A percentile compares a stretch with the other conserved stretches of the same genome.
These are phyloP conservation scores for Cervus canadensis DNA, from an alignment of 2,113 vertebrate species.

Conservation along the genomic window DNA sequence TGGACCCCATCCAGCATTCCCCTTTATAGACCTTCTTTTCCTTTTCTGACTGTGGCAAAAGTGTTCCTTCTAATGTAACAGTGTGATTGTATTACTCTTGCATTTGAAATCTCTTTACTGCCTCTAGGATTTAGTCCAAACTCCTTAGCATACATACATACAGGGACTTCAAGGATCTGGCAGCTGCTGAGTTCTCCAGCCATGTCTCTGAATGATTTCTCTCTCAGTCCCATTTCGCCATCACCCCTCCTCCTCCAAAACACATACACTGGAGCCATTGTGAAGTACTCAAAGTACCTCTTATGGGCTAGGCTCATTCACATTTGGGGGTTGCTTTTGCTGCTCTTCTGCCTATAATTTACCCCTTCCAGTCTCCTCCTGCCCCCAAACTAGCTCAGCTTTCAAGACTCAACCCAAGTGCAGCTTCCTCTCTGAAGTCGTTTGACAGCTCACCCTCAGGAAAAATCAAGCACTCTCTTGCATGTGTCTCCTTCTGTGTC, in stretches of 20 bases:
- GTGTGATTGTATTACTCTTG: not conserved
- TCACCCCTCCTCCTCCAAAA: not conserved
- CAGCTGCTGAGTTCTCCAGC: not conserved
- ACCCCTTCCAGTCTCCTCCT: not conserved
- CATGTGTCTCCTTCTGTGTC: not conserved
- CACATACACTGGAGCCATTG: not conserved
- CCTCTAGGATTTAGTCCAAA: constrained; percentile 10
- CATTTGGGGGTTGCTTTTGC: not conserved
- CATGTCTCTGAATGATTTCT: not conserved
- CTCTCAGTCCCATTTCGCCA: not conserved
- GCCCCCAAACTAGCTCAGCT: not conserved
- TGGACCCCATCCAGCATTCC: not conserved
- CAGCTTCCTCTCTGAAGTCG: not conserved
- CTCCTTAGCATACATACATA: not conserved
- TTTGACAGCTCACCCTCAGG: not conserved
- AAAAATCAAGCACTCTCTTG: not conserved
- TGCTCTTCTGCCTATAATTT: not conserved
- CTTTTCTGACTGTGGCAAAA: not conserved
- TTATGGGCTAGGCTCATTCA: not conserved
- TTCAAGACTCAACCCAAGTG: not conserved
- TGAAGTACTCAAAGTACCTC: not conserved
- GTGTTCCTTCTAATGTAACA: not conserved
- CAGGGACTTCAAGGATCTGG: not conserved
- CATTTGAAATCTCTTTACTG: not conserved
- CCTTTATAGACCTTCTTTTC: not conserved